Base-by-base conservation (phyloP, 2,797 vertebrate species). In the Girardinus metallicus region DNA sequence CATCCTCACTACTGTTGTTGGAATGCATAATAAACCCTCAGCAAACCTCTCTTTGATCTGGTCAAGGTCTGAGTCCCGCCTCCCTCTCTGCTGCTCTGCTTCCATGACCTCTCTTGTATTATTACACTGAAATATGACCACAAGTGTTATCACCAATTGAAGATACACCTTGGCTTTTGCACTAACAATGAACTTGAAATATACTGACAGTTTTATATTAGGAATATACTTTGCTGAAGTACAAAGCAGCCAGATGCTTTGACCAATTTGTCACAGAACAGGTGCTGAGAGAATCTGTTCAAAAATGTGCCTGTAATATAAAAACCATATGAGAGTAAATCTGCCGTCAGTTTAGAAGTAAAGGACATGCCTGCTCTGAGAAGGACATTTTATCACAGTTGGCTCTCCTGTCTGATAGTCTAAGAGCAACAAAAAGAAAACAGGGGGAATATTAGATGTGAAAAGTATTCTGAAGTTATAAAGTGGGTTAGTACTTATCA, bases 41-140 rank as follows among this genome's bases (percentile, higher is more conserved):
- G 90, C 89, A 91, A 83, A 90, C 82, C 53, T 73, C 41, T 81
- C 91, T 94, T 95, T 95, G 91, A 94, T 94, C 87, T 91, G 82
- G 83, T 93, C 85, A 92, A 83, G 84, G 88, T 88, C 87, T 76
- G 44, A n/a, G 75, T 86, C 84, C 80, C 77, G 78, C 73, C 51
- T 68, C 78, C 81, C 70, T 86, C 41, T 84, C 73, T 83, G 74
- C 79, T 84, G 74, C 44, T 46, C 76, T 75, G 76, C 72, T 80
- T 81, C 34, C 57, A 21, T 80, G 83, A 89, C 86, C 81, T 80
- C 76, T 79, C 60, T 78, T 74, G 49, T 74, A 55, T 71, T 21
- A 51, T 77, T 74, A 7, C 51, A 76, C 89, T 85, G 86, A 88
- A 90, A 91, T 90, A 88, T 91, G 84, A 83, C 82, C 47, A 23